Percentiles rank a stretch among this genome's conserved stretches.
Conservation (phyloP, 2,797 vertebrate species). For the Rhinichthys osculus region DNA sequence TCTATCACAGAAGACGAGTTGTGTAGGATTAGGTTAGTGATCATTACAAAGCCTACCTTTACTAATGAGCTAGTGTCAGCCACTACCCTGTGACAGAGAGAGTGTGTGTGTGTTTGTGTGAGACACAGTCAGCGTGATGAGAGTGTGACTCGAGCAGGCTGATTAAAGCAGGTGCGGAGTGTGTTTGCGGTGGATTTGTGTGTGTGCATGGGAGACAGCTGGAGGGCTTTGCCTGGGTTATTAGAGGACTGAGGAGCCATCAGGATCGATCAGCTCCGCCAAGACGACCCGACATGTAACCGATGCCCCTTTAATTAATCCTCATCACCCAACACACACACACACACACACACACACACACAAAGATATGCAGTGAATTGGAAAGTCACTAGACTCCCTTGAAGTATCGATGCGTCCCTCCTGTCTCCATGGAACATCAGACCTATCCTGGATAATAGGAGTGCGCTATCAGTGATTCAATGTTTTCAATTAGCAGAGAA, state of each 20-base stretch:
- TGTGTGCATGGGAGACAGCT: slow-evolving; percentile 44
- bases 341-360: slow-evolving; percentile 33
- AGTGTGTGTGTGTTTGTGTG: slow-evolving; percentile 24
- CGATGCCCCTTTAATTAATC: slow-evolving; percentile 61
- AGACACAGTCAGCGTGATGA: slow-evolving; percentile 12
- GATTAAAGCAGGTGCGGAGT: slow-evolving; percentile 42
- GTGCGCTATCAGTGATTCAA: slow-evolving; percentile 18
- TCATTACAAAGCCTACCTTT: slow-evolving; percentile 49
- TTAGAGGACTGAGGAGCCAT: slow-evolving; percentile 53
- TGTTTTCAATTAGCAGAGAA: slow-evolving; percentile 17
- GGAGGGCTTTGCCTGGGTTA: slow-evolving; percentile 58
- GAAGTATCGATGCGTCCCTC: not conserved
- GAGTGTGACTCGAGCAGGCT: slow-evolving; percentile 28
- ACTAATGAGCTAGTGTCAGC: slow-evolving; percentile 43
- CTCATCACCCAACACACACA: slow-evolving; percentile 47
- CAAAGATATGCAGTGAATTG: slow-evolving; percentile 31
- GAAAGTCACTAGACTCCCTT: not conserved
- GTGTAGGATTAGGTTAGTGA: slow-evolving; percentile 48
- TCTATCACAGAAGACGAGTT: slow-evolving; percentile 25
- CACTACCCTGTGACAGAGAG: slow-evolving; percentile 25
- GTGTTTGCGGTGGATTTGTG: slow-evolving; percentile 39
- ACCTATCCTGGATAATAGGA: not conserved
- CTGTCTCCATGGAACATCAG: slow-evolving; percentile 7
- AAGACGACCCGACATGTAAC: slow-evolving; percentile 62
- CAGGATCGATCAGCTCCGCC: slow-evolving; percentile 61